Conservation (phyloP, 2,888 invertebrate genomes). For the Cheilosia impressa region DNA sequence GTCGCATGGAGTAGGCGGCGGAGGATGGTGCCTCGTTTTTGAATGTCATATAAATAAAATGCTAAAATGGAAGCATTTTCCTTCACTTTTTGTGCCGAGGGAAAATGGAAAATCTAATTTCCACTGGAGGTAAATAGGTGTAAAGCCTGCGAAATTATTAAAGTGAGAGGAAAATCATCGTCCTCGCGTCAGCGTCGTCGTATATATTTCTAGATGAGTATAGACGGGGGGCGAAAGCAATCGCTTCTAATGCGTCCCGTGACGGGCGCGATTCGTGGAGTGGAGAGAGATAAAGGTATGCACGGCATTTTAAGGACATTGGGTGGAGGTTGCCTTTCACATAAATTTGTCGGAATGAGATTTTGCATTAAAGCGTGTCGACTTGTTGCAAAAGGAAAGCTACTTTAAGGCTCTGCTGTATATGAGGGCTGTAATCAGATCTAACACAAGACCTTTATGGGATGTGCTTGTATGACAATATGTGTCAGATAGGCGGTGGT, state of each 20-base stretch:
- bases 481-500: constrained; percentile 14
- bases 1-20: background rate
- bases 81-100: constrained; percentile 22
- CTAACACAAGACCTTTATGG: constrained; percentile 32
- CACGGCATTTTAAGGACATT: constrained; percentile 44
- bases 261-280: background rate
- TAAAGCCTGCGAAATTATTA: constrained; percentile 42
- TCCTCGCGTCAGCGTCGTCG: constrained; percentile 9
- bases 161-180: constrained; percentile 38
- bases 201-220: background rate
- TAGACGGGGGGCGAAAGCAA: constrained; percentile 15
- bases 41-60: constrained; percentile 53
- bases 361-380: constrained; percentile 35
- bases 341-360: constrained; percentile 50
- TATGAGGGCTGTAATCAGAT: constrained; percentile 21
- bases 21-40: background rate
- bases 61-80: constrained; percentile 46
- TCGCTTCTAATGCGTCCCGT: constrained; percentile 31
- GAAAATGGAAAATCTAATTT: constrained; percentile 62
- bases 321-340: constrained; percentile 8
- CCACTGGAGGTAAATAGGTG: constrained; percentile 46
- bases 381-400: constrained; percentile 44
- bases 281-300: constrained; percentile 38
- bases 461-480: constrained; percentile 13
- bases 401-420: background rate